These are phyloP conservation scores for Cheilosia variabilis DNA, from an alignment of 2,888 invertebrate genomes.

Conservation along the genomic window DNA sequence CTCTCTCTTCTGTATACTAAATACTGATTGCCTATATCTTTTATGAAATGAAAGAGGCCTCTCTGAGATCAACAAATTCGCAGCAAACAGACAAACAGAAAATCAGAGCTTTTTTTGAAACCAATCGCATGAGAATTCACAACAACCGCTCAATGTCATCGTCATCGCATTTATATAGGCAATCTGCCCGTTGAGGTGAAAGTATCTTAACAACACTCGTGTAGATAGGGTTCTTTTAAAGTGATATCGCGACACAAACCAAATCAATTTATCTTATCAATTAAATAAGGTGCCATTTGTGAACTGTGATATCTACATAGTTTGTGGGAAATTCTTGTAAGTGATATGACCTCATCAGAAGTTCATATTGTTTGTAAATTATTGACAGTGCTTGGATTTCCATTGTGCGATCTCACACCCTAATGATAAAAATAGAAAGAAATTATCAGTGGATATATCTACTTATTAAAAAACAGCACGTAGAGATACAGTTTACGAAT, in stretches of 20 bases:
- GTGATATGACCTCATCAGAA: constrained; percentile 16
- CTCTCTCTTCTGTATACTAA: too few relatives aligned
- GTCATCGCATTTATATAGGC: background rate
- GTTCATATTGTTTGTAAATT: background rate
- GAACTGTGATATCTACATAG: constrained; percentile 8
- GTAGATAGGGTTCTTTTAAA: constrained; percentile 2
- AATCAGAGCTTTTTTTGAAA: constrained; percentile 4
- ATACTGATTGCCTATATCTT: background rate
- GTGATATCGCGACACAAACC: background rate
- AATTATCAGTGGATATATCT: background rate
- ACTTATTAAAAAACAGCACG: background rate
- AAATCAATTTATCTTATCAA: constrained; percentile 34
- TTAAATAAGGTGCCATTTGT: background rate
- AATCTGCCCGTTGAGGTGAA: constrained; percentile 27
- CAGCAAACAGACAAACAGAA: constrained; percentile 5
- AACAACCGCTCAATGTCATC: constrained; percentile 10
- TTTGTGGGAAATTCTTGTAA: constrained; percentile 32
- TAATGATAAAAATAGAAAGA: constrained; percentile 30
- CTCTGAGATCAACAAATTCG: background rate
- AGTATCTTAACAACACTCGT: constrained; percentile 37
- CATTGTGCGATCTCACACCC: background rate
- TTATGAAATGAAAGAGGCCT: background rate
- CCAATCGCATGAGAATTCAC: background rate
- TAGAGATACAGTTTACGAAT: background rate
- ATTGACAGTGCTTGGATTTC: constrained; percentile 1